Evolutionary conservation across 2,888 invertebrate species (phyloP), one percentile per base, ranked within the genome.

Genomic region (Mayetiola destructor): DNA sequence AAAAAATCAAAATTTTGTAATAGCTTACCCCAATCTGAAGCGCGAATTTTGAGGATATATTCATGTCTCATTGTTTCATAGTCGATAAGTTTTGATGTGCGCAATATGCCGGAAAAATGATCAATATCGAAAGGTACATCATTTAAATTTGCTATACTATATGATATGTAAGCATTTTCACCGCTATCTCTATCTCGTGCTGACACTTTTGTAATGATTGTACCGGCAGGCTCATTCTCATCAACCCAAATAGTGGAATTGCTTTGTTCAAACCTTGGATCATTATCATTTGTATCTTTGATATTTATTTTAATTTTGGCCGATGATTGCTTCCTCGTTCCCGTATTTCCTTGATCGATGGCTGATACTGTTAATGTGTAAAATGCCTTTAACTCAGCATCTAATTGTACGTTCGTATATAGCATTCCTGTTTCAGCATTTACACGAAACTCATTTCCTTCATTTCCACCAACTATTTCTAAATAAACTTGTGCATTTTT

Each of bases 21-120:
- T n/a, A n/a, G n/a, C n/a, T n/a, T n/a, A n/a, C n/a, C 96, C 93
- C 95, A 94, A 73, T 97, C 97, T 10, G 92, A 89, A 1, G 95
- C 95, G 35, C 95, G 77, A 30, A 97, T 80, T 54, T 84, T 79
- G 52, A 96, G 73, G 29, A 83, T 75, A 69, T 91, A 94, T 63
- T 84, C 82, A 32, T 91, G 77, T 57, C 85, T 77, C 87, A 89
- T 90, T 59, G 88, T 88, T 71, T 95, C 95, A 70, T 85, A 95
- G 72, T 95, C 94, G 54, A 95, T 76, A 3, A 88, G 73, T 60
- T 84, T 81, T 2, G 85, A 86, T 1, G 91, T 90, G 64, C 81
- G 81, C n/a, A 96, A 81, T 32, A 86, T 79, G 0, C 96, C 96
- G 6, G 88, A 85, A 72, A 94, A 94, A 67, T 90, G 93, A 68